Conservation (phyloP, 2,113 vertebrate species). For the Pomatorhinus ruficollis region DNA sequence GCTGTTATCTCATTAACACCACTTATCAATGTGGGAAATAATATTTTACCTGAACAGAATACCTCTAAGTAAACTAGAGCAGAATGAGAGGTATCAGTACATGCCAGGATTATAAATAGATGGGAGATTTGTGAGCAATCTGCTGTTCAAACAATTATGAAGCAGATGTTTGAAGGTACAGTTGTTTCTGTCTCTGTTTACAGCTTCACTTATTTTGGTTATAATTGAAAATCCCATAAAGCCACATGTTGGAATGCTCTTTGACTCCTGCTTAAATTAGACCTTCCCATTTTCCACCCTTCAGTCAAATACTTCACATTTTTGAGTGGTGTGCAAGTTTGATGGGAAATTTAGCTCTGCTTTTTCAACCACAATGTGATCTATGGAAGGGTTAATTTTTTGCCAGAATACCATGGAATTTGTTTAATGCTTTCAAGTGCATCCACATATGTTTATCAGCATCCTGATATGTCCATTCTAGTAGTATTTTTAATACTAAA, state of each 20-base stretch:
- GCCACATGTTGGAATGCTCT: constrained; percentile 9
- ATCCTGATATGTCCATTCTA: background rate
- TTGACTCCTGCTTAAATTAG: constrained; percentile 44
- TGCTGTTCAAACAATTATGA: constrained; percentile 76
- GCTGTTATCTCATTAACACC: background rate
- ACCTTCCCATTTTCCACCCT: constrained; percentile 27
- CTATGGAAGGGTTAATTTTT: background rate
- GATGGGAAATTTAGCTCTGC: background rate
- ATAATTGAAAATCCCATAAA: constrained; percentile 72
- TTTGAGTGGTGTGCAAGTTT: constrained; percentile 20
- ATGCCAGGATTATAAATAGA: constrained; percentile 70
- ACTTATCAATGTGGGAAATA: background rate
- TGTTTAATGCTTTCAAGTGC: background rate
- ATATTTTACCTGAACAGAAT: background rate
- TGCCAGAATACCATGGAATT: background rate
- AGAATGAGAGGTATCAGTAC: constrained; percentile 42
- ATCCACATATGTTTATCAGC: background rate
- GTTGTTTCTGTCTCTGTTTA: constrained; percentile 73
- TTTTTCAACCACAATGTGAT: background rate
- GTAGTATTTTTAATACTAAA: background rate
- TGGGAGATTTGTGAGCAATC: constrained; percentile 67
- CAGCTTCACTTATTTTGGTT: constrained; percentile 73
- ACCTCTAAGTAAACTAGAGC: constrained; percentile 43
- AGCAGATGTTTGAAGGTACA: constrained; percentile 75
- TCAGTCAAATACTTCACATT: constrained; percentile 20